Base-by-base conservation (phyloP, 30 jellyfish, hydroid and myxozoan genomes). In the Cassiopea andromeda region DNA sequence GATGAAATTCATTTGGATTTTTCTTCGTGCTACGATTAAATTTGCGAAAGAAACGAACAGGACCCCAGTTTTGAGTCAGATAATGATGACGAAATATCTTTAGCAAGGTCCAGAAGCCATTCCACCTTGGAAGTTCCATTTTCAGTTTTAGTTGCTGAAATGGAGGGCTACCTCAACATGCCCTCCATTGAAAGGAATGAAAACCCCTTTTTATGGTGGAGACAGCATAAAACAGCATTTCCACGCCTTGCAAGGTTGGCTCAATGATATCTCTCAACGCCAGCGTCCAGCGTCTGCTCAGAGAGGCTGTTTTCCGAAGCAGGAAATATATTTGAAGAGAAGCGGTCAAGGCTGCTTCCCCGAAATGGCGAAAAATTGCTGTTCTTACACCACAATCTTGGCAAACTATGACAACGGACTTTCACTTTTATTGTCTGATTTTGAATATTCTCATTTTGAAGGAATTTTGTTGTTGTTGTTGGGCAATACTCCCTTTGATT, bases 221-320 rank as follows among this genome's bases (percentile, higher is more conserved):
- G 66, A 70, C 90, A 77, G 85, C 90, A 87, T 67, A 78, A 77
- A 78, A 77, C 85, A 49, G 66, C 85, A 60, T 87, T 77, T 83
- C 95, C 95, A 75, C 80, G 69, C 73, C 38, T 87, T 64, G 85
- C 90, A 44, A 67, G 50, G 80, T 84, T 78, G 9, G 95, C 90
- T 58, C 77, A 66, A 77, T 75, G 71, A 75, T 78, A 60, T 57
- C 57, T 70, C 77, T 78, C 87, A 12, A 60, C 90, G 81, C 89
- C 93, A 46, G 79, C 93, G 46, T 82, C 92, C 44, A 81, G 90
- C 73, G 93, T 83, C 54, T 81, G 71, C 38, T 81, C 93, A 75
- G 90, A 90, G 82, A 70, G 89, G 46, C 50, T 89, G 9, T 89
- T 87, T 73, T 75, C 91, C 43, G 97, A 89, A 84, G 93, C 97